phyloP scores from a whole-genome alignment of 2,888 invertebrate species.

The Tholera decimalis region DNA sequence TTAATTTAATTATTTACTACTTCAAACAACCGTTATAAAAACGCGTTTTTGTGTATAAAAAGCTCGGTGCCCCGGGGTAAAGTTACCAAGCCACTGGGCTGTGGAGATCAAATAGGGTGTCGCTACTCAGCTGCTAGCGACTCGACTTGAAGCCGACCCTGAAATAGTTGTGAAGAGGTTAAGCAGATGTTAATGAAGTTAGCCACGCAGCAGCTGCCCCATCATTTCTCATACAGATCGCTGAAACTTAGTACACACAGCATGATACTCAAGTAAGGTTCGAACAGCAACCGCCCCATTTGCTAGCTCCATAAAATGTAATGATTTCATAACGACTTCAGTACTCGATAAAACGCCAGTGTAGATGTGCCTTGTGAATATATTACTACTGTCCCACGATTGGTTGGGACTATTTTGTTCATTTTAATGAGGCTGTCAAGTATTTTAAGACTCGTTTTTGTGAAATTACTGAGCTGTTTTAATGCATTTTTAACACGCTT shows the following conservation, averaged over 20 bases:
- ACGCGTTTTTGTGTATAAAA: too few relatives aligned
- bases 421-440: constrained; percentile 2
- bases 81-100: too few relatives aligned
- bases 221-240: background rate
- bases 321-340: constrained; percentile 68
- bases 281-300: constrained; percentile 67
- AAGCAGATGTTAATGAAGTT: too few relatives aligned
- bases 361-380: constrained; percentile 67
- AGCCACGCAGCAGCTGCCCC: too few relatives aligned
- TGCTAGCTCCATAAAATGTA: constrained; percentile 74
- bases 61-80: too few relatives aligned
- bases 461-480: background rate
- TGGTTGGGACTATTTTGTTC: constrained; percentile 31
- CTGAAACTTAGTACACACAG: constrained; percentile 31
- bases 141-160: too few relatives aligned
- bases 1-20: too few relatives aligned
- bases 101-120: too few relatives aligned
- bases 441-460: background rate
- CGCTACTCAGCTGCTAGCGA: too few relatives aligned
- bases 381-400: constrained; percentile 44
- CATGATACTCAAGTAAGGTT: constrained; percentile 34
- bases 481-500: too few relatives aligned
- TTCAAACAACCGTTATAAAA: too few relatives aligned
- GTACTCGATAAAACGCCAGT: constrained; percentile 66
- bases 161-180: too few relatives aligned